Conservation (phyloP, 2,888 invertebrate species). For the Drosophila buzzatii region DNA sequence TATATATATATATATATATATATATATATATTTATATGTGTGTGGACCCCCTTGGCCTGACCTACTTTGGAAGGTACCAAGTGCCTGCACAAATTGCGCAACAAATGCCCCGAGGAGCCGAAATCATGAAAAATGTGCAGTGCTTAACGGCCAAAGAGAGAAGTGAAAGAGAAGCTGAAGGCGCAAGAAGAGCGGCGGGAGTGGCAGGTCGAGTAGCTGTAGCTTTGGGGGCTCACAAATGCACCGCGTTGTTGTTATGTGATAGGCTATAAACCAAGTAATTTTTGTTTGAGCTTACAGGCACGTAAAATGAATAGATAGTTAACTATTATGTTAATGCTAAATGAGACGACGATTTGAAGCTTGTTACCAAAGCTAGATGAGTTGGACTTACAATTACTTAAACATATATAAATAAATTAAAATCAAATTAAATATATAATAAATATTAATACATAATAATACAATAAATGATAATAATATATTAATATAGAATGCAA, state of each 20-base stretch:
- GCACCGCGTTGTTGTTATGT: slow-evolving; percentile 3
- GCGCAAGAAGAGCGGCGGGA: background rate
- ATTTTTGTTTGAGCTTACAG: background rate
- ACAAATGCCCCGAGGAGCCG: slow-evolving; percentile 56
- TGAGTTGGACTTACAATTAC: background rate
- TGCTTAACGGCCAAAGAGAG: slow-evolving; percentile 1
- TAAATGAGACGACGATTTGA: background rate
- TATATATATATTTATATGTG: background rate
- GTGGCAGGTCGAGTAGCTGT: background rate
- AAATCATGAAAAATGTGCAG: slow-evolving; percentile 39
- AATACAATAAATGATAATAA: no score
- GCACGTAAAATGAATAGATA: slow-evolving; percentile 4
- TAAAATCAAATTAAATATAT: background rate
- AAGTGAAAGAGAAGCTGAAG: background rate
- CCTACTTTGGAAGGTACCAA: slow-evolving; percentile 42
- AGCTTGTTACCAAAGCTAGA: no score
- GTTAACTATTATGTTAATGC: background rate
- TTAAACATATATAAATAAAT: background rate
- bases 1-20: background rate
- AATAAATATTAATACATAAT: no score
- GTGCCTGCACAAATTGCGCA: slow-evolving; percentile 56
- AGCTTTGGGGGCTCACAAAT: slow-evolving; percentile 2
- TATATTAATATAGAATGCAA: no score
- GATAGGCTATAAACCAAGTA: slow-evolving; percentile 7
- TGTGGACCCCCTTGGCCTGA: slow-evolving; percentile 28